These are phyloP conservation scores for Procavia capensis DNA, from an alignment of 2,113 vertebrate genomes.

Conservation along the genomic window DNA sequence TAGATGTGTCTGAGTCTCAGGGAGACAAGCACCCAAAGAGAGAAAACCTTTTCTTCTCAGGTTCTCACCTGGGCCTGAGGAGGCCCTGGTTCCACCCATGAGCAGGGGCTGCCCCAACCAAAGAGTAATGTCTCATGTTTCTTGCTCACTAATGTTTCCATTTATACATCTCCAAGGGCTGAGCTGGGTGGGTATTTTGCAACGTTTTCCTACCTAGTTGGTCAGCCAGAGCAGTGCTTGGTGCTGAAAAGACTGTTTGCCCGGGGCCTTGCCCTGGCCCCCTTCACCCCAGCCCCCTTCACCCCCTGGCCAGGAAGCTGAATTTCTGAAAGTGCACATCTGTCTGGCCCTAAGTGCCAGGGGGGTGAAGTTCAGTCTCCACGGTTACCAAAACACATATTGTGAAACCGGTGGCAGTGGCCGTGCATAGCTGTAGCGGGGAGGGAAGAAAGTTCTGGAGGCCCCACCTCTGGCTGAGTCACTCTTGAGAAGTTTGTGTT, in stretches of 20 bases:
- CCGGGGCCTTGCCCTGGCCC: not conserved
- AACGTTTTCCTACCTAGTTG: not conserved
- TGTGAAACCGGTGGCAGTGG: not conserved
- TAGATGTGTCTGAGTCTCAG: not conserved
- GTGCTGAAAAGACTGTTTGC: not conserved
- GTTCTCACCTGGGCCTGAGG: not conserved
- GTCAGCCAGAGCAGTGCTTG: not conserved
- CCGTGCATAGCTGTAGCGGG: not conserved
- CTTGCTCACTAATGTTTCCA: not conserved
- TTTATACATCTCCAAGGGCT: not conserved
- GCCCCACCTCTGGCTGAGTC: not conserved
- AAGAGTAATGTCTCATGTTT: not conserved
- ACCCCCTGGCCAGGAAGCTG: not conserved
- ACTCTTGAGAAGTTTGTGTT: not conserved
- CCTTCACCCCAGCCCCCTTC: accelerated
- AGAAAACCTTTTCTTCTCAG: not conserved
- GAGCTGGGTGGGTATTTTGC: not conserved
- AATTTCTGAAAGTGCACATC: not conserved
- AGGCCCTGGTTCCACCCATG: not conserved
- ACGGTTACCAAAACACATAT: not conserved
- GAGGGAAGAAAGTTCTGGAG: not conserved
- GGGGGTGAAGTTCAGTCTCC: not conserved
- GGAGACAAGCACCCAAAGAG: not conserved
- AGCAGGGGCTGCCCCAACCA: not conserved
- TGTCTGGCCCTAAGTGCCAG: too few relatives aligned